Evolutionary conservation across 35 echinoderm and acorn worm genomes (phyloP).

Genomic region (Strongylocentrotus purpuratus): DNA sequence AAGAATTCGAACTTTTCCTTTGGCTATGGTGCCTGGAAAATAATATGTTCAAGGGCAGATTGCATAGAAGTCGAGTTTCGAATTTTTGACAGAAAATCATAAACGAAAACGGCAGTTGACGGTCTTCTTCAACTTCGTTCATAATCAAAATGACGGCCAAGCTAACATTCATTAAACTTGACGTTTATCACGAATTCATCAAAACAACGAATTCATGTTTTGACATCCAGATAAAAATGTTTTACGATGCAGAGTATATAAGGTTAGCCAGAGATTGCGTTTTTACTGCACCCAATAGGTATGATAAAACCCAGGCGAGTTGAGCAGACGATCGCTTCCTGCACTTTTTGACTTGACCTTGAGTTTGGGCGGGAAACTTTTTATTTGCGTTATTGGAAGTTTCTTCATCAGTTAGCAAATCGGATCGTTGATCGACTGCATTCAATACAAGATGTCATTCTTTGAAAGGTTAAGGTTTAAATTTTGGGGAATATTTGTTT

Average conservation of each 20-base stretch:
- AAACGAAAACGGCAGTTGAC: background rate
- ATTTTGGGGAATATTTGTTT: background rate
- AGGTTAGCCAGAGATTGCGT: background rate
- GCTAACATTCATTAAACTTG: background rate
- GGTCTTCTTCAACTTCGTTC: background rate
- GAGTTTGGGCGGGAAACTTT: constrained; percentile 8
- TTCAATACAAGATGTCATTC: background rate
- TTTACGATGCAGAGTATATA: background rate
- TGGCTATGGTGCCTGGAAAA: background rate
- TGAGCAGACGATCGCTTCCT: background rate
- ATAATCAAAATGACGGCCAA: background rate
- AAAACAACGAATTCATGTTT: background rate
- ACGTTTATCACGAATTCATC: background rate
- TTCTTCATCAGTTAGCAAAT: constrained; percentile 5
- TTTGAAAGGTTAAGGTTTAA: background rate
- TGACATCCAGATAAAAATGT: background rate
- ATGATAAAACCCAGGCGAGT: background rate
- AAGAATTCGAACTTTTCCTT: background rate
- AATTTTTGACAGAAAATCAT: background rate
- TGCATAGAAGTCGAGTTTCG: background rate
- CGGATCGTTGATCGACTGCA: background rate
- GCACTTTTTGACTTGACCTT: background rate
- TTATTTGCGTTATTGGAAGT: background rate
- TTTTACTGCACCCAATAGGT: background rate
- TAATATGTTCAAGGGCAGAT: background rate